A percentile compares a stretch with the other conserved stretches of the same genome.
phyloP scores from a whole-genome alignment of 2,113 vertebrate genomes.

The Zosterops borbonicus region DNA sequence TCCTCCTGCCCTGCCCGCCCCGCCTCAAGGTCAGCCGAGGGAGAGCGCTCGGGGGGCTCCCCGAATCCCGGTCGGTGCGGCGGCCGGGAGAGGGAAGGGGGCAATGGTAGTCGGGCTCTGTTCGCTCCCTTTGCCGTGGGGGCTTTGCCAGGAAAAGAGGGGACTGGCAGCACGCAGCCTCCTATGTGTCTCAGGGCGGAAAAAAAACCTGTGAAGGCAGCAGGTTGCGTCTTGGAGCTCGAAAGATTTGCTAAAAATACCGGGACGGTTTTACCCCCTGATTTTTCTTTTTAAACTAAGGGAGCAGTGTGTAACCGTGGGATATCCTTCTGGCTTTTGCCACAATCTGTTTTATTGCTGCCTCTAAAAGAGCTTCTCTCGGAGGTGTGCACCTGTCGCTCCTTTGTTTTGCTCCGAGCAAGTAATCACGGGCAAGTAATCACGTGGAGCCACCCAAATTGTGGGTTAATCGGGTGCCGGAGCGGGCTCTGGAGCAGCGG shows the following conservation, averaged over 20 bases:
- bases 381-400: slow-evolving; percentile 12
- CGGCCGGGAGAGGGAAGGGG: too few species aligned
- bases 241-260: slow-evolving; percentile 14
- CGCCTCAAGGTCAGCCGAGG: too few species aligned
- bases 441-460: fast-evolving
- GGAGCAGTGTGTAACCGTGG: not conserved
- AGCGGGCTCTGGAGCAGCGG: not conserved
- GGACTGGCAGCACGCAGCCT: not conserved
- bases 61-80: too few species aligned
- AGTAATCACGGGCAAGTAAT: fast-evolving
- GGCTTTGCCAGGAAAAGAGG: not conserved
- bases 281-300: not conserved
- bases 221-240: not conserved
- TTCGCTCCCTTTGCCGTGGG: too few species aligned
- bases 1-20: too few species aligned
- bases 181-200: not conserved
- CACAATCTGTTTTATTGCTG: not conserved
- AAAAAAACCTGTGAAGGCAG: not conserved
- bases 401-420: not conserved
- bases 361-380: not conserved
- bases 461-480: fast-evolving
- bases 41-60: too few species aligned
- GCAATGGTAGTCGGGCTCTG: not conserved
- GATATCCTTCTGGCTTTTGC: not conserved
- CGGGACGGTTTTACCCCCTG: fast-evolving